phyloP scores from a whole-genome alignment of 2,113 vertebrate genomes.

The Oriolus oriolus region DNA sequence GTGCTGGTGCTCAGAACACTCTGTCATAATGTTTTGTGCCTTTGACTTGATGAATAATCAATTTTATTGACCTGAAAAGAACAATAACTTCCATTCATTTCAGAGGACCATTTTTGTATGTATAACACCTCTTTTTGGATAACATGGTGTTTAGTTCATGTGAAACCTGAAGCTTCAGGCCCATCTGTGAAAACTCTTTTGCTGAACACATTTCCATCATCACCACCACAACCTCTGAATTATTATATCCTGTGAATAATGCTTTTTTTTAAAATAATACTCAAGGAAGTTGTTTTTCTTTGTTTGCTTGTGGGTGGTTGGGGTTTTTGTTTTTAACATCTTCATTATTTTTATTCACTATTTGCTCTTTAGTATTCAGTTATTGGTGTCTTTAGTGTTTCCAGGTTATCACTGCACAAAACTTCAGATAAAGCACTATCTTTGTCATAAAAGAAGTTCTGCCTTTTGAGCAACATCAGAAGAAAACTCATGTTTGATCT shows the following conservation, averaged over 20 bases:
- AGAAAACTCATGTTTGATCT: background rate
- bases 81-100: background rate
- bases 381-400: background rate
- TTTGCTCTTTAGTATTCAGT: background rate
- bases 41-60: background rate
- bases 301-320: background rate
- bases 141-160: background rate
- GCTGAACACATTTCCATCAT: background rate
- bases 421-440: background rate
- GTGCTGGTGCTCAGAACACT: background rate
- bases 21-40: background rate
- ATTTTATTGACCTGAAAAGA: background rate
- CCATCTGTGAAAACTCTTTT: background rate
- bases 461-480: background rate
- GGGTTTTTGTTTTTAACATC: background rate
- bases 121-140: background rate
- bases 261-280: background rate
- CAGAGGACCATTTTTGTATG: background rate
- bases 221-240: background rate
- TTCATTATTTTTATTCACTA: background rate
- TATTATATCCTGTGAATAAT: background rate
- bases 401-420: background rate
- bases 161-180: background rate
- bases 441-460: background rate
- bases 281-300: background rate